A percentile compares a stretch with the other conserved stretches of the same genome.
Evolutionary conservation across 1,140 invertebrate species (phyloP).

Genomic region (Lethocerus indicus): DNA sequence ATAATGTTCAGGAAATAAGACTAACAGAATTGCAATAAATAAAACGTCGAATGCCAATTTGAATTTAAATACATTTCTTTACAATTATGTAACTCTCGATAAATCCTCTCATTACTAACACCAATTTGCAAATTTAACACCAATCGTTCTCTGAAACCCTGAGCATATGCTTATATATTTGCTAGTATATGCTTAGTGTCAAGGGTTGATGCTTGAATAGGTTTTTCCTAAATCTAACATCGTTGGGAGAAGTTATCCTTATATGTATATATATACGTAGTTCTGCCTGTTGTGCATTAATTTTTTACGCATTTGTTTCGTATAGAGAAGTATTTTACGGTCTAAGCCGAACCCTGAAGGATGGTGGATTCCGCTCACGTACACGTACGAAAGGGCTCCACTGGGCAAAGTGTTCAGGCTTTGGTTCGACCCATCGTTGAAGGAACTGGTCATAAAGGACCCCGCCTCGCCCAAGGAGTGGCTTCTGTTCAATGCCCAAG

Average conservation of each 20-base stretch:
- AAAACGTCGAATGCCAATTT: too few relatives aligned
- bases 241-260: too few relatives aligned
- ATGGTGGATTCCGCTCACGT: conserved; percentile 40
- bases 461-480: conserved; percentile 26
- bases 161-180: neutral
- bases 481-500: conserved; percentile 40
- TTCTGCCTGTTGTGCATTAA: neutral
- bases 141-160: too few relatives aligned
- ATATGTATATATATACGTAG: conserved; percentile 23
- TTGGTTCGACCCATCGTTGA: conserved; percentile 20
- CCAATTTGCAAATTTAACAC: too few relatives aligned
- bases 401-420: conserved; percentile 23
- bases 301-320: neutral
- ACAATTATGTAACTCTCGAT: too few relatives aligned
- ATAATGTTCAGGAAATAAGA: too few relatives aligned
- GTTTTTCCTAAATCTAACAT: too few relatives aligned
- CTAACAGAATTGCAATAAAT: too few relatives aligned
- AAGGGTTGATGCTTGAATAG: conserved; percentile 20
- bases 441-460: conserved; percentile 1
- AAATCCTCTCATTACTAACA: too few relatives aligned
- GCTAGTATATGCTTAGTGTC: conserved; percentile 13
- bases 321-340: conserved; percentile 11
- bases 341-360: conserved; percentile 18
- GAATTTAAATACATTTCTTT: too few relatives aligned
- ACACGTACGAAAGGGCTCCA: conserved; percentile 24